Base-by-base conservation (phyloP, 2,113 vertebrate genomes). In the Sphaerodactylus townsendi region DNA sequence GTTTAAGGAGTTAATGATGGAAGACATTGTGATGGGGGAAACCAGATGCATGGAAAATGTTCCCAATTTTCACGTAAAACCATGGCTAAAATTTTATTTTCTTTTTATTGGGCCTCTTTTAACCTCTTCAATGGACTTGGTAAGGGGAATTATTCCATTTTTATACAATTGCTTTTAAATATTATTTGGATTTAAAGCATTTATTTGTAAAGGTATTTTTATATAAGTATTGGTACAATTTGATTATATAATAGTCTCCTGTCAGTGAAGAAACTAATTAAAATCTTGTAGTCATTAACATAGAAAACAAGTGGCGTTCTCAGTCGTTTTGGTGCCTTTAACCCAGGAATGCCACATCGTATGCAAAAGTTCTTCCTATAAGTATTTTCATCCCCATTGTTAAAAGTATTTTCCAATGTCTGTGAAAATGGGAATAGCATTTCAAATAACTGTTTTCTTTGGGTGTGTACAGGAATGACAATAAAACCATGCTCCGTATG, bases 191-290 rank as follows among this genome's bases (percentile, higher is more conserved):
- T 66, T 77, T 50, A 41, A 50, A 86, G 44, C 82, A 28, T 10
- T 82, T 72, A 50, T 68, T 86, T 82, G 79, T 72, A 72, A 82
- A 82, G 33, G 35, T 82, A 64, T 82, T 85, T 77, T 82, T 71
- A 77, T 64, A 78, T 39, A 62, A 77, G 59, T 64, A 25, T 7
- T 84, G 10, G 56, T 77, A 62, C 37, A 71, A 41, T 39, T 72
- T 73, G 28, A 44, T 37, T 53, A 56, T 77, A 76, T 62, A 59
- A 48, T 44, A 48, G 75, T 64, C 25, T 75, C 2, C 14, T 77
- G 25, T 86, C 13, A 59, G 2, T 37, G 28, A 82, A 28, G 62
- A n/a, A 30, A 69, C 30, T 59, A 82, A 73, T 33, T 82, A 71
- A 83, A 75, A 23, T 69, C 33, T 82, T 78, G 28, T 33, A 39